These are phyloP conservation scores for Mayetiola destructor DNA, from an alignment of 2,888 invertebrate species.

Conservation along the genomic window DNA sequence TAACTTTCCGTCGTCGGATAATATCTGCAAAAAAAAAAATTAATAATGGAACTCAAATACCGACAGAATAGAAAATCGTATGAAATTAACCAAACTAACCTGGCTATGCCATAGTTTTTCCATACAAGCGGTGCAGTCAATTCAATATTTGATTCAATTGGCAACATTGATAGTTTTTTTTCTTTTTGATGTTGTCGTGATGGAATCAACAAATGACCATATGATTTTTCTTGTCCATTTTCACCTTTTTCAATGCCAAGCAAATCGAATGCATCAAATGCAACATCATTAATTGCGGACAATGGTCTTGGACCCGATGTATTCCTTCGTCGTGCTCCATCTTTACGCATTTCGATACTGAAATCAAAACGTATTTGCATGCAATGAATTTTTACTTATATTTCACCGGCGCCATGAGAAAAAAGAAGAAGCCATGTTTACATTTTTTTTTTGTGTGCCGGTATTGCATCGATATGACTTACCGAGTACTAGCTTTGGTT, in stretches of 20 bases:
- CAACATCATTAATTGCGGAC: slow-evolving; percentile 67
- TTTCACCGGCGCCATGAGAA: background rate
- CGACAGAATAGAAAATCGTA: too few species aligned
- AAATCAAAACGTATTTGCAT: slow-evolving; percentile 14
- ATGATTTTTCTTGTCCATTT: slow-evolving; percentile 85
- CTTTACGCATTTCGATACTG: slow-evolving; percentile 53
- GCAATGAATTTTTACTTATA: background rate
- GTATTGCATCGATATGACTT: slow-evolving; percentile 22
- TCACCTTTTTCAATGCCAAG: slow-evolving; percentile 65
- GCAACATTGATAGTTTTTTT: slow-evolving; percentile 26
- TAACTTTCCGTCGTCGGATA: slow-evolving; percentile 31
- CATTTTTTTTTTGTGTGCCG: background rate
- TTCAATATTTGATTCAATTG: slow-evolving; percentile 31
- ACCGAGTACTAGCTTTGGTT: slow-evolving; percentile 46
- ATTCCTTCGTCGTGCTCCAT: slow-evolving; percentile 61
- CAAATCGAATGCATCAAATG: slow-evolving; percentile 70
- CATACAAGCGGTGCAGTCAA: slow-evolving; percentile 35
- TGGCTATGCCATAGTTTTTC: slow-evolving; percentile 42
- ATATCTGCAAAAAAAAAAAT: slow-evolving; percentile 24
- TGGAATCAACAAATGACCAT: slow-evolving; percentile 68
- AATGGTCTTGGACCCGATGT: slow-evolving; percentile 69
- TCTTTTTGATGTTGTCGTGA: slow-evolving; percentile 41
- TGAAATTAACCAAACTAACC: slow-evolving; percentile 28
- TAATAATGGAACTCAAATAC: background rate
- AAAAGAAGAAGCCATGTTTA: background rate